A percentile compares a stretch with the other conserved stretches of the same genome.
Conservation (phyloP, 2,797 vertebrate species). For the Sebastes minor region DNA sequence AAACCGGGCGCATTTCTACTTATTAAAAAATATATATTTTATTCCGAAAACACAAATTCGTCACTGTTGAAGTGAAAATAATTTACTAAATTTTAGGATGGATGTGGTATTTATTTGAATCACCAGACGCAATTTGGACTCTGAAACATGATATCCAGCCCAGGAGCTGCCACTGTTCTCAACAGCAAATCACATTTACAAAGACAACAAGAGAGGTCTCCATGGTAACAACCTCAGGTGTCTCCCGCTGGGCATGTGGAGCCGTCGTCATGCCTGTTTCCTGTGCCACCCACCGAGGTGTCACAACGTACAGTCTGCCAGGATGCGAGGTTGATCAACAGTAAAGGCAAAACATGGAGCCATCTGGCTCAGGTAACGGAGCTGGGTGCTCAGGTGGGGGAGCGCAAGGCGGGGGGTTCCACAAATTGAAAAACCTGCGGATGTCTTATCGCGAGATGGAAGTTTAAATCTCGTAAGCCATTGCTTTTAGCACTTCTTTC, state of each 20-base stretch:
- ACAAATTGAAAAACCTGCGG: slow-evolving; percentile 10
- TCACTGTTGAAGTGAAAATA: neutral
- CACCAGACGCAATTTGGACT: neutral
- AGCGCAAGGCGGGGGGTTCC: neutral
- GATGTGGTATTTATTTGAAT: neutral
- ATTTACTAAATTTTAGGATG: neutral
- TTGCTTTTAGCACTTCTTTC: slow-evolving; percentile 4
- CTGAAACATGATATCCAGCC: neutral
- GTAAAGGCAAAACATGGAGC: slow-evolving; percentile 43
- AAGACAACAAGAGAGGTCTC: slow-evolving; percentile 49
- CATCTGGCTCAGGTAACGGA: slow-evolving; percentile 67
- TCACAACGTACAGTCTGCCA: slow-evolving; percentile 57
- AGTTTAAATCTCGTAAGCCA: neutral
- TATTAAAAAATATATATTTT: neutral
- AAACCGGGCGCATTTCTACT: neutral
- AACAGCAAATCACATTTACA: slow-evolving; percentile 28
- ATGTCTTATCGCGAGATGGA: neutral
- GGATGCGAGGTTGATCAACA: slow-evolving; percentile 54
- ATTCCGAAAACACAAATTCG: neutral
- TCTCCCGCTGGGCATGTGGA: slow-evolving; percentile 68
- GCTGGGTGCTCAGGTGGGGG: slow-evolving; percentile 13
- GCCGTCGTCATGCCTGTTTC: slow-evolving; percentile 65
- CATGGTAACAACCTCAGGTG: slow-evolving; percentile 67
- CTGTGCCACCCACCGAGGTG: slow-evolving; percentile 72
- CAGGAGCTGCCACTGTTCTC: slow-evolving; percentile 24